phyloP scores from a whole-genome alignment of 2,797 vertebrate genomes.

The Syndactyla subalaris region DNA sequence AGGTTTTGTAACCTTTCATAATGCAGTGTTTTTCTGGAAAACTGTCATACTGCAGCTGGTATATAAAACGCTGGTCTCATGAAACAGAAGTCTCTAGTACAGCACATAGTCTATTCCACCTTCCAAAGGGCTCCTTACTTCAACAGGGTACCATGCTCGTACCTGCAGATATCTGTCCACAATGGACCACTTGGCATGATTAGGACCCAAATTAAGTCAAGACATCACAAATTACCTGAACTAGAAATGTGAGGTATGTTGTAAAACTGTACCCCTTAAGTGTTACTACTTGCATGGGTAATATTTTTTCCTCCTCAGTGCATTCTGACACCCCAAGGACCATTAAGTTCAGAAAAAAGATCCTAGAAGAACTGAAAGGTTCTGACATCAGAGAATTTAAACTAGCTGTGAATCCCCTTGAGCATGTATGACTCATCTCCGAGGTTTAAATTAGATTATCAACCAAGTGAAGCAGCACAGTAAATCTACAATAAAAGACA shows the following conservation, averaged over 20 bases:
- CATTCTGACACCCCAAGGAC: not conserved
- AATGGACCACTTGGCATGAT: rapidly evolving
- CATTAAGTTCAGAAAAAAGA: conserved; percentile 17
- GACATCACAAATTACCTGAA: not conserved
- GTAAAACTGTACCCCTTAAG: not conserved
- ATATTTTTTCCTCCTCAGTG: not conserved
- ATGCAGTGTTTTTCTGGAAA: not conserved
- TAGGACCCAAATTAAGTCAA: not conserved
- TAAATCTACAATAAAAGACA: conserved; percentile 61
- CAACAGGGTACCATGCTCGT: rapidly evolving
- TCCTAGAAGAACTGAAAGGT: conserved; percentile 39
- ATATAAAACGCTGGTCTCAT: not conserved
- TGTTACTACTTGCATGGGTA: not conserved
- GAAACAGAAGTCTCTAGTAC: not conserved
- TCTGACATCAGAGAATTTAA: conserved; percentile 59
- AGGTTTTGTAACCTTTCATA: not conserved
- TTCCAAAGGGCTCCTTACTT: not conserved
- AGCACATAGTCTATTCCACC: not conserved
- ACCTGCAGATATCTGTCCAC: not conserved
- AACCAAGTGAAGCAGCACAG: conserved; percentile 59
- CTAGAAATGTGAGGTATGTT: not conserved
- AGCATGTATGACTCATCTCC: conserved; percentile 69
- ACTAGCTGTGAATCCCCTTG: conserved; percentile 66
- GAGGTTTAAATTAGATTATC: conserved; percentile 77
- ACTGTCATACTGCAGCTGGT: not conserved